A percentile compares a stretch with the other conserved stretches of the same genome.
These are phyloP conservation scores for Apodemus agrarius DNA, from an alignment of 2,797 vertebrate genomes.

Conservation along the genomic window DNA sequence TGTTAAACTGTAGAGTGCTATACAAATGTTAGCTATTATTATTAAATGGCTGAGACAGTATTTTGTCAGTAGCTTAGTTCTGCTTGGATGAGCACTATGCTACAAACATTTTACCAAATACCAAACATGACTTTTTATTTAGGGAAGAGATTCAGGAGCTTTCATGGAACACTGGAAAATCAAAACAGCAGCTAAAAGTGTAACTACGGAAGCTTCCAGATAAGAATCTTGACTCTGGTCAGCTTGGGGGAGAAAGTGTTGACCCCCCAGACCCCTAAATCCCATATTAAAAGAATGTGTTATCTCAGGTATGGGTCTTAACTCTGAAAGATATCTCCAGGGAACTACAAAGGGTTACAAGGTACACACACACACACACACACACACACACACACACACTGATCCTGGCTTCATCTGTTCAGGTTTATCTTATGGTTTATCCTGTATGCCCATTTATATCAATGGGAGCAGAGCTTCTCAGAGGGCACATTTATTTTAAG, in stretches of 20 bases:
- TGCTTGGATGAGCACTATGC: conserved; percentile 54
- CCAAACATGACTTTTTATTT: conserved; percentile 76
- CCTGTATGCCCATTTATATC: background rate
- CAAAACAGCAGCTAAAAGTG: conserved; percentile 57
- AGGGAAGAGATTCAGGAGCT: conserved; percentile 77
- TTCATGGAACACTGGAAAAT: conserved; percentile 78
- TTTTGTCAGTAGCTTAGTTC: conserved; percentile 76
- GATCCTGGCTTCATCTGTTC: background rate
- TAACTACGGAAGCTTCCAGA: background rate
- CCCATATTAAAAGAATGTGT: background rate
- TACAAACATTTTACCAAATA: conserved; percentile 62
- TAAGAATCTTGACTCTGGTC: background rate
- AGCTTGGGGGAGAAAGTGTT: background rate
- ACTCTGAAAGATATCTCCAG: background rate
- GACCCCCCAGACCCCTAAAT: background rate
- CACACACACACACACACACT: background rate
- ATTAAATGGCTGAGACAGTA: conserved; percentile 48
- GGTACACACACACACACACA: no score
- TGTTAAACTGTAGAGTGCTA: conserved; percentile 63
- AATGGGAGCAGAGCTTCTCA: background rate
- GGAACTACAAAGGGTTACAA: no score
- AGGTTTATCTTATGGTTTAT: background rate
- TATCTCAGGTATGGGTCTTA: background rate
- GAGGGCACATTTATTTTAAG: background rate
- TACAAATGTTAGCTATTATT: conserved; percentile 59